Percentiles rank a stretch among this genome's conserved stretches.
phyloP scores from a whole-genome alignment of 2,113 vertebrate genomes.

The Glaucidium brasilianum region DNA sequence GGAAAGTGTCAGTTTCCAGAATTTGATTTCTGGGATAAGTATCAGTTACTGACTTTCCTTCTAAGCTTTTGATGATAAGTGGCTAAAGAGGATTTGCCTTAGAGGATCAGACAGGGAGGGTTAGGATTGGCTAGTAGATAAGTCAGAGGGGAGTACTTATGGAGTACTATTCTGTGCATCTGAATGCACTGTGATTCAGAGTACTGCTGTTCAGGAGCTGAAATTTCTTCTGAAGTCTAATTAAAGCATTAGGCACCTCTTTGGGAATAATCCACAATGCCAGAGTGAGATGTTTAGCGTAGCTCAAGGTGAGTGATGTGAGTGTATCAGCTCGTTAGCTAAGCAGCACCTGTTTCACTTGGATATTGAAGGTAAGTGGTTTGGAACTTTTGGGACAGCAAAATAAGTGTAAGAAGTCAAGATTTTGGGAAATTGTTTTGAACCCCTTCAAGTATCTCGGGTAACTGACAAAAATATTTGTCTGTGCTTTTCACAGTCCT shows the following conservation, averaged over 20 bases:
- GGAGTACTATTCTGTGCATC: fast-evolving
- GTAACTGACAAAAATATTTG: not conserved
- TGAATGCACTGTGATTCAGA: not conserved
- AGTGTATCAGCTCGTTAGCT: not conserved
- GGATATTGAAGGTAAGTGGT: not conserved
- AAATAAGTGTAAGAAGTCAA: not conserved
- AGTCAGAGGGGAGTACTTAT: not conserved
- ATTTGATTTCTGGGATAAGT: not conserved
- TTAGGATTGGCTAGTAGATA: not conserved
- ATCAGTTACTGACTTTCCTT: not conserved
- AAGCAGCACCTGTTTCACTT: not conserved
- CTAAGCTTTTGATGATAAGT: not conserved
- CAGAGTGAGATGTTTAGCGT: not conserved
- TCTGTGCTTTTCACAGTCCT: not conserved
- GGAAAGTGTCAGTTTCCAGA: not conserved
- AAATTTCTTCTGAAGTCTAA: not conserved
- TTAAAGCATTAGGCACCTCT: not conserved
- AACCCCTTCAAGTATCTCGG: not conserved
- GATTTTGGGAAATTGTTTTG: not conserved
- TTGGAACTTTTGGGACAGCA: not conserved
- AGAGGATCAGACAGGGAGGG: not conserved
- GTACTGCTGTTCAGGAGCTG: not conserved
- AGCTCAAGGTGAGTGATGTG: not conserved
- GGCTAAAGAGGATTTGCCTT: conserved; percentile 11
- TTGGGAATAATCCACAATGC: not conserved